A percentile compares a stretch with the other conserved stretches of the same genome.
phyloP scores from a whole-genome alignment of 1,140 invertebrate species.

The Vanessa tameamea region DNA sequence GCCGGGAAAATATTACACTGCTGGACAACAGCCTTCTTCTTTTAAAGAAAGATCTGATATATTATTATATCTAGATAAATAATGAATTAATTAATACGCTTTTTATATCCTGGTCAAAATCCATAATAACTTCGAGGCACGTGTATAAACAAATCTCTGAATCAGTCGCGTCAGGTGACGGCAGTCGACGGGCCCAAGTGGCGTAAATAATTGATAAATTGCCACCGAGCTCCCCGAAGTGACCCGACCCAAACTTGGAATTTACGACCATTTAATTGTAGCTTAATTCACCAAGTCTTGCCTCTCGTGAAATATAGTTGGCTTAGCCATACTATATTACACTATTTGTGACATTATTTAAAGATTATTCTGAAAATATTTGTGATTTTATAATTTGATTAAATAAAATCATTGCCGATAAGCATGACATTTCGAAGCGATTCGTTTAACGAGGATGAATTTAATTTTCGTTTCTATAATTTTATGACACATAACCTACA shows the following conservation, averaged over 20 bases:
- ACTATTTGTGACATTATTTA: not conserved
- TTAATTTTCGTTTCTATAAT: too few relatives aligned
- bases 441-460: too few relatives aligned
- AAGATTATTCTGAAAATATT: not conserved
- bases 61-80: too few relatives aligned
- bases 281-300: slow-evolving; percentile 72
- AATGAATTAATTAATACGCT: too few relatives aligned
- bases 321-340: slow-evolving; percentile 33
- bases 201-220: slow-evolving; percentile 81
- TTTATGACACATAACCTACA: too few relatives aligned
- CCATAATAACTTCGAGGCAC: not conserved
- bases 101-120: not conserved
- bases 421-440: too few relatives aligned
- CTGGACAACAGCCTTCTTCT: too few relatives aligned
- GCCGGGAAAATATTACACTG: too few relatives aligned
- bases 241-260: slow-evolving; percentile 75
- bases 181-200: slow-evolving; percentile 63
- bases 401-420: too few relatives aligned
- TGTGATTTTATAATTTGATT: too few relatives aligned
- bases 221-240: slow-evolving; percentile 73
- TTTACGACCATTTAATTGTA: slow-evolving; percentile 80
- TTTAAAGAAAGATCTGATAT: too few relatives aligned
- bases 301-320: slow-evolving; percentile 69
- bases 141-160: slow-evolving; percentile 45
- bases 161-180: slow-evolving; percentile 56